These are phyloP conservation scores for Elephantulus edwardii DNA, from an alignment of 2,113 vertebrate species.

Conservation along the genomic window DNA sequence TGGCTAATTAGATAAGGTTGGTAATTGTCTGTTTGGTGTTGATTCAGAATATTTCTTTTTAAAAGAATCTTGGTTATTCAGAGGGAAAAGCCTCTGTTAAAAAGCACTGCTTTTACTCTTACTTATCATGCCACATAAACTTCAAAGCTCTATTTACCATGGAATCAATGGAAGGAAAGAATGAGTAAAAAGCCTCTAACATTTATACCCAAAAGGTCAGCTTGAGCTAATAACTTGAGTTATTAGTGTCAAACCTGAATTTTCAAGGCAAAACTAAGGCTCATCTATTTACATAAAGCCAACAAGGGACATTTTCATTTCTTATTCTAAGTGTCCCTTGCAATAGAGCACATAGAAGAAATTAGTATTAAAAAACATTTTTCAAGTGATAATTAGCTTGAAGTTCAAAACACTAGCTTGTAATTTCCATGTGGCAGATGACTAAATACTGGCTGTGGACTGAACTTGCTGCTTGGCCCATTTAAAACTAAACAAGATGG, in stretches of 20 bases:
- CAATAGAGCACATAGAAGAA: neutral
- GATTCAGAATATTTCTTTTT: constrained; percentile 48
- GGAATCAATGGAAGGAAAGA: constrained; percentile 41
- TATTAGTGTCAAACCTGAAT: constrained; percentile 33
- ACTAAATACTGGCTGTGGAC: neutral
- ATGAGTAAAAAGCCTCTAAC: constrained; percentile 14
- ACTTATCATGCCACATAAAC: constrained; percentile 7
- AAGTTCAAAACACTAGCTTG: constrained; percentile 15
- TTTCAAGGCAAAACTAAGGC: constrained; percentile 2
- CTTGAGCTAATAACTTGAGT: constrained; percentile 17
- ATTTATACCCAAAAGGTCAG: constrained; percentile 43
- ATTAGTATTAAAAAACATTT: neutral
- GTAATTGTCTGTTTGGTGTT: neutral
- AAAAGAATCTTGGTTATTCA: neutral
- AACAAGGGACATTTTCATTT: constrained; percentile 22
- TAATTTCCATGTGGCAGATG: neutral
- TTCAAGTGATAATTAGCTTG: constrained; percentile 47
- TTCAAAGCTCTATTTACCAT: constrained; percentile 14
- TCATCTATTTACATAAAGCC: constrained; percentile 3
- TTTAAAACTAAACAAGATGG: neutral
- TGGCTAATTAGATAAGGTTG: neutral
- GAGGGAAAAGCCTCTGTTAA: neutral
- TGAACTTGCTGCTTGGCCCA: neutral
- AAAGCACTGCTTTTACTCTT: neutral
- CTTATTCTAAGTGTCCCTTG: neutral